Base-by-base conservation (phyloP, 2,113 vertebrate species). In the Oreotrochilus melanogaster region DNA sequence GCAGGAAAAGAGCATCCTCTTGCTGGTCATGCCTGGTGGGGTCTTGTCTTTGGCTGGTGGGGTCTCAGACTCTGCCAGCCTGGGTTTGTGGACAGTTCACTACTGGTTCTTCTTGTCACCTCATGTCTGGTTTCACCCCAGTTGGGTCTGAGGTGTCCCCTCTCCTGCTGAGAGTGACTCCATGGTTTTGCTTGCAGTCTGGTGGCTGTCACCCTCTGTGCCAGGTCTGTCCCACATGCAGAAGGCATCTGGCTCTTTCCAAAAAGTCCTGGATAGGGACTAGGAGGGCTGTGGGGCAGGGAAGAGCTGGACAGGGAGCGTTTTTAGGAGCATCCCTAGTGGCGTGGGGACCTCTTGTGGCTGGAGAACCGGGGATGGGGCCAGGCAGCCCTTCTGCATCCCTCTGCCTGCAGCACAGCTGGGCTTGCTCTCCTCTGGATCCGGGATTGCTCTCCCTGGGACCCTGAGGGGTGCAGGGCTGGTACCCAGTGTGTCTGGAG, bases 301-400 rank as follows among this genome's bases (percentile, higher is more conserved):
- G 37, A 71, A 16, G 15, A 74, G 48, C 25, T 3, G 37, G 75
- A 5, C 43, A 24, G 28, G 42, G 86, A 90, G 53, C 0, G 0
- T 37, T 86, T 95, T 88, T 0, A n/a, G 78, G 91, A 94, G 58
- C 74, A 82, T 85, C 66, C 4, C 65, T 84, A 86, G 81, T 89
- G 76, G 84, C 37, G 0, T 88, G 95, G 86, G 78, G 96, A 96
- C 95, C 96, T 97, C 96, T 95, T 94, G 95, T 95, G 97, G 95
- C 90, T 94, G 88, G 58, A 89, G 82, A 85, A 61, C 51, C 6
- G 15, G 62, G 83, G 89, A 60, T 75, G 4, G 2, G 70, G 70
- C 78, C 50, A n/a, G 67, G 7, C 57, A 65, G 61, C 73, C 58
- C 18, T n/a, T 57, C 79, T 92, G 56, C 61, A 33, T 92, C 58